Conservation (phyloP, 1,140 invertebrate species). For the Hylaeus volcanicus region DNA sequence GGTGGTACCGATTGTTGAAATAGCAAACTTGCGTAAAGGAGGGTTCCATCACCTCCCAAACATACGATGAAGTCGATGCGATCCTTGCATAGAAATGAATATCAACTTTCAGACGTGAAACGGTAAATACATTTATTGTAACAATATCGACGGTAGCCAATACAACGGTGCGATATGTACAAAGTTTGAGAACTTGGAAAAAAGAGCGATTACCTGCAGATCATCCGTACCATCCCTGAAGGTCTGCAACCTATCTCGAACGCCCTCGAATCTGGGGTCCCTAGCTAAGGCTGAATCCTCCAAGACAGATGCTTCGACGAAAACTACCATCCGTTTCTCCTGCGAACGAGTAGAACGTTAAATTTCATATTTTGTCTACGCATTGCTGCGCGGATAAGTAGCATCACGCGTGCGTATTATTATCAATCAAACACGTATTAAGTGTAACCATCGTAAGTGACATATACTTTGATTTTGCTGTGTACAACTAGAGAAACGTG, state of each 20-base stretch:
- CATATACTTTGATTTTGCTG: no score
- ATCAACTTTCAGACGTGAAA: neutral
- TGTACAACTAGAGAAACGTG: neutral
- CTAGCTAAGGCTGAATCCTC: constrained; percentile 89
- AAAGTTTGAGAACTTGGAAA: neutral
- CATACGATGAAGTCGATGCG: constrained; percentile 98
- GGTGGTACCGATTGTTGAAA: constrained; percentile 98
- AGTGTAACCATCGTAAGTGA: no score
- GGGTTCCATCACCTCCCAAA: constrained; percentile 96
- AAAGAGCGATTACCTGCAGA: constrained; percentile 80
- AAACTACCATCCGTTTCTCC: constrained; percentile 97
- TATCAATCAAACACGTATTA: no score
- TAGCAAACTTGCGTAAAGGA: constrained; percentile 95
- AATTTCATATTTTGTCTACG: neutral
- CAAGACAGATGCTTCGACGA: constrained; percentile 93
- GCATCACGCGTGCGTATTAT: no score
- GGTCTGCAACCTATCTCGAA: constrained; percentile 92
- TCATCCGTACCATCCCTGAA: constrained; percentile 94
- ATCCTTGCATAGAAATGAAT: constrained; percentile 81
- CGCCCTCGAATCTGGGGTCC: constrained; percentile 86
- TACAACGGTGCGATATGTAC: no score
- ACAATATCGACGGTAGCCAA: no score
- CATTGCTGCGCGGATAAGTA: no score
- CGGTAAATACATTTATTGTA: no score
- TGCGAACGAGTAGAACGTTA: constrained; percentile 72